phyloP scores from a whole-genome alignment of 2,797 vertebrate genomes.

The Phoxinus dragarum region DNA sequence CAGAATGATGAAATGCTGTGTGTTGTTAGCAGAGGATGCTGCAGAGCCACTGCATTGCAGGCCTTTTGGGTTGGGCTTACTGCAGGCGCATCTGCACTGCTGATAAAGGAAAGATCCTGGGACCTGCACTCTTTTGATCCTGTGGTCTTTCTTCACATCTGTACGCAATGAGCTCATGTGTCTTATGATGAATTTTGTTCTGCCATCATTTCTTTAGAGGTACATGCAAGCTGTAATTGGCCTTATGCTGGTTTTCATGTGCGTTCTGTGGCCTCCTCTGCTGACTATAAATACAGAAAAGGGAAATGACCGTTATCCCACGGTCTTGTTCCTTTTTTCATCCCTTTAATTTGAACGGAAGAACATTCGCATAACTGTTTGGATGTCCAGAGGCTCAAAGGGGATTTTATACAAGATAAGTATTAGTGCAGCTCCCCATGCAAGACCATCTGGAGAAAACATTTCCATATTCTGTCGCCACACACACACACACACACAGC shows the following conservation, averaged over 20 bases:
- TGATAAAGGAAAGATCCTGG: slow-evolving; percentile 57
- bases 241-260: slow-evolving; percentile 2
- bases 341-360: slow-evolving; percentile 15
- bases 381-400: slow-evolving; percentile 16
- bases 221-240: neutral
- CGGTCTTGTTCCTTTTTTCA: slow-evolving; percentile 19
- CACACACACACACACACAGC: no score
- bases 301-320: neutral
- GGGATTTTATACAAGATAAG: slow-evolving; percentile 28
- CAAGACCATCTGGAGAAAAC: slow-evolving; percentile 16
- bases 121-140: slow-evolving; percentile 45
- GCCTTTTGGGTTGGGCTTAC: slow-evolving; percentile 67
- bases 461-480: neutral
- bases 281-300: slow-evolving; percentile 22
- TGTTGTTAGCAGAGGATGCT: slow-evolving; percentile 59
- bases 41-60: slow-evolving; percentile 67
- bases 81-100: slow-evolving; percentile 73
- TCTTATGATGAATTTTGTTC: neutral
- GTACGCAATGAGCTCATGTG: neutral
- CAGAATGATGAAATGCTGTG: slow-evolving; percentile 37
- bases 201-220: neutral
- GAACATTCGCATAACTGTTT: slow-evolving; percentile 7
- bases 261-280: slow-evolving; percentile 13
- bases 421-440: slow-evolving; percentile 26
- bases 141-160: neutral